These are phyloP conservation scores for zebrafish (Danio rerio) DNA, from an alignment of 2,113 vertebrate genomes.

Conservation along the genomic window GRCz12tu NC_133196.1:22541501-22542000, in stretches of 20 bases:
- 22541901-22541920: slow-evolving; percentile 12
- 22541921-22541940: not conserved
- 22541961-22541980: not conserved
- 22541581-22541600: slow-evolving; percentile 89
- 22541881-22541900: slow-evolving; percentile 6
- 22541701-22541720: not conserved
- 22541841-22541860: slow-evolving; percentile 95
- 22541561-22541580: slow-evolving; percentile 92
- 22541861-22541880: slow-evolving; percentile 96
- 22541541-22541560: slow-evolving; percentile 88
- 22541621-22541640: slow-evolving; percentile 87
- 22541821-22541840: slow-evolving; percentile 93
- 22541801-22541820: slow-evolving; percentile 94
- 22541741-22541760: not conserved
- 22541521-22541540: slow-evolving; percentile 84
- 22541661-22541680: slow-evolving; percentile 98
- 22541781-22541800: slow-evolving; percentile 94
- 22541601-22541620: slow-evolving; percentile 86
- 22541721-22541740: not conserved
- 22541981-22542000: not conserved
- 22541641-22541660: slow-evolving; percentile 93
- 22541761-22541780: slow-evolving; percentile 80
- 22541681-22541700: slow-evolving; percentile 76
- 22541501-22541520: slow-evolving; percentile 89
- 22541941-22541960: slow-evolving; percentile 9